Evolutionary conservation across 92 coral and sea anemone genomes (phyloP), one percentile per base, ranked within the genome.

Genomic region (Blastomussa wellsi): DNA sequence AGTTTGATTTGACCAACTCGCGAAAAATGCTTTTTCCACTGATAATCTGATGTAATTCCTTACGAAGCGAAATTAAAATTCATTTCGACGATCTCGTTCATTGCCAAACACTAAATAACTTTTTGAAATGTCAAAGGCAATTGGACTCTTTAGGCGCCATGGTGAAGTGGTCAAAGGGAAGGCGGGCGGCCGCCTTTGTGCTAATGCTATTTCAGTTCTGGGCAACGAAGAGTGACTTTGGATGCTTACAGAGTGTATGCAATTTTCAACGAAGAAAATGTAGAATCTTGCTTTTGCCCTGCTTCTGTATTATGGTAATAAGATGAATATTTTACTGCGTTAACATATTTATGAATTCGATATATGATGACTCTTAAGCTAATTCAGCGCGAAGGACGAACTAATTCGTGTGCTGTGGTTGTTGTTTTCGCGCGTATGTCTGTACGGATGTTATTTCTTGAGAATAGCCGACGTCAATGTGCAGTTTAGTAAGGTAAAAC

Each of bases 251-350:
- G 74, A 39, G 80, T 74, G 38, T 44, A 19, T 64, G 65, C 33
- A 13, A 77, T 62, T 35, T 65, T 72, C 49, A 42, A 24, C 41
- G 74, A 16, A 44, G 70, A 74, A 57, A 82, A 81, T 82, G 37
- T 78, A 82, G 59, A 39, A 76, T 72, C 47, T 80, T 86, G 48
- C 77, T 84, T 70, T 68, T 38, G 68, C 55, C 72, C 77, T 78
- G 66, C 82, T 81, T 90, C 89, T 79, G 86, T 86, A 85, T 94
- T 94, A 94, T 94, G 98, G 81, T 94, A 94, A 94, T 94, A 91
- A 78, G 88, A 72, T 86, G 94, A 91, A 91, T 93, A 89, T 86
- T 86, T 68, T 78, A 80, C 77, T 75, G 74, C 77, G 91, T 92
- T 91, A 91, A 89, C 88, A 91, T 91, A 93, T 94, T 94, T 93